Evolutionary conservation across 1,140 invertebrate genomes (phyloP).

Genomic region (Brachionus angularis): DNA sequence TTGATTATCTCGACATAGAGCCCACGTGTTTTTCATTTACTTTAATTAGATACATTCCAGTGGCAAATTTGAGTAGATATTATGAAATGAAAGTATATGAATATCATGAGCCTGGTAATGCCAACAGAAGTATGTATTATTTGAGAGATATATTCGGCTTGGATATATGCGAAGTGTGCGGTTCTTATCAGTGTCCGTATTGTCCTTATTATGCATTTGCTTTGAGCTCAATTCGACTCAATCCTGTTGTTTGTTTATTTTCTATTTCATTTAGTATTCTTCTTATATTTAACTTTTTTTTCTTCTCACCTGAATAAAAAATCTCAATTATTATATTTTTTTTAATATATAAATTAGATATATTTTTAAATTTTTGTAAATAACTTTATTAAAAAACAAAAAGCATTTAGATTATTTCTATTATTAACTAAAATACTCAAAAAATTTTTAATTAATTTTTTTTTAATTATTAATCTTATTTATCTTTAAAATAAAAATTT

Average conservation of each 20-base stretch:
- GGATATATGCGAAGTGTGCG: slow-evolving; percentile 96
- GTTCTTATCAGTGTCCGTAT: slow-evolving; percentile 93
- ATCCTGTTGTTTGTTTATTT: not conserved
- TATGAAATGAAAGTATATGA: slow-evolving; percentile 84
- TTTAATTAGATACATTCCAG: slow-evolving; percentile 86
- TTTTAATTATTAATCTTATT: no score
- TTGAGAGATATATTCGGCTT: slow-evolving; percentile 77
- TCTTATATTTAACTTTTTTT: not conserved
- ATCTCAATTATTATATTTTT: no score
- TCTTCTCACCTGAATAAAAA: no score
- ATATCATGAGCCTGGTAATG: slow-evolving; percentile 89
- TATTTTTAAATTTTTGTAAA: no score
- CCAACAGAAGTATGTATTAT: slow-evolving; percentile 88
- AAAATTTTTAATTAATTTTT: no score
- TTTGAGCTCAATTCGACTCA: not conserved
- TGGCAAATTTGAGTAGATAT: slow-evolving; percentile 90
- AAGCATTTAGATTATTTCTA: no score
- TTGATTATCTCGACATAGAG: slow-evolving; percentile 56
- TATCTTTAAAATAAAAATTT: no score
- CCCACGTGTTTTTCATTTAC: slow-evolving; percentile 85
- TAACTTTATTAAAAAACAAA: no score
- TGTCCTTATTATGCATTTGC: slow-evolving; percentile 64
- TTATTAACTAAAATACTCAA: no score
- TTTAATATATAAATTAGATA: no score
- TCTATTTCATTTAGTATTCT: slow-evolving; percentile 15